Evolutionary conservation across 2,113 vertebrate genomes (phyloP).

Genomic region (Triplophysa dalaica): DNA sequence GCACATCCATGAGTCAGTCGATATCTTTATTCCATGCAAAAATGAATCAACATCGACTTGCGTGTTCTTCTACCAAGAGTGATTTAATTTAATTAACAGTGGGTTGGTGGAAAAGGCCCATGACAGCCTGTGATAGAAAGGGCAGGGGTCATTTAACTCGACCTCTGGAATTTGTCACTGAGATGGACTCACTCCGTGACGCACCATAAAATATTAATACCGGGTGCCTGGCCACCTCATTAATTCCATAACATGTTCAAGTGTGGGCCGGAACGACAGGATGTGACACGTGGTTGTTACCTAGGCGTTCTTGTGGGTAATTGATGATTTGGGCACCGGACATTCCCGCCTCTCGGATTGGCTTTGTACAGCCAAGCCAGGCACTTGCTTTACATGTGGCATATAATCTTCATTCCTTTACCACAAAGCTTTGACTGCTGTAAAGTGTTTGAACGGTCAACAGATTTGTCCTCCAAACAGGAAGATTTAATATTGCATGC

Average conservation of each 20-base stretch:
- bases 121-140: slow-evolving; percentile 27
- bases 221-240: slow-evolving; percentile 38
- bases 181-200: slow-evolving; percentile 32
- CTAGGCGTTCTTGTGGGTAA: slow-evolving; percentile 49
- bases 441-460: not conserved
- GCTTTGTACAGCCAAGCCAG: not conserved
- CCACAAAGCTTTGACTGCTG: slow-evolving; percentile 7
- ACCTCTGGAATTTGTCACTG: slow-evolving; percentile 27
- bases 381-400: not conserved
- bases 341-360: not conserved
- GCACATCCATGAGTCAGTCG: not conserved
- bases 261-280: slow-evolving; percentile 19
- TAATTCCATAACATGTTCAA: slow-evolving; percentile 36
- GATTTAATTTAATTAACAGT: slow-evolving; percentile 50
- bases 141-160: slow-evolving; percentile 12
- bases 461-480: not conserved
- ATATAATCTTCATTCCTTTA: not conserved
- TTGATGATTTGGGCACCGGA: slow-evolving; percentile 32
- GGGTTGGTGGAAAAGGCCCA: slow-evolving; percentile 6
- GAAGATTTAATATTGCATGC: slow-evolving; percentile 4
- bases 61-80: not conserved
- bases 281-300: slow-evolving; percentile 43
- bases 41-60: not conserved
- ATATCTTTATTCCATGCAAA: not conserved
- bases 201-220: slow-evolving; percentile 44